Evolutionary conservation across 2,113 vertebrate genomes (phyloP), one percentile per base, ranked within the genome.

Genomic region (Egretta garzetta): DNA sequence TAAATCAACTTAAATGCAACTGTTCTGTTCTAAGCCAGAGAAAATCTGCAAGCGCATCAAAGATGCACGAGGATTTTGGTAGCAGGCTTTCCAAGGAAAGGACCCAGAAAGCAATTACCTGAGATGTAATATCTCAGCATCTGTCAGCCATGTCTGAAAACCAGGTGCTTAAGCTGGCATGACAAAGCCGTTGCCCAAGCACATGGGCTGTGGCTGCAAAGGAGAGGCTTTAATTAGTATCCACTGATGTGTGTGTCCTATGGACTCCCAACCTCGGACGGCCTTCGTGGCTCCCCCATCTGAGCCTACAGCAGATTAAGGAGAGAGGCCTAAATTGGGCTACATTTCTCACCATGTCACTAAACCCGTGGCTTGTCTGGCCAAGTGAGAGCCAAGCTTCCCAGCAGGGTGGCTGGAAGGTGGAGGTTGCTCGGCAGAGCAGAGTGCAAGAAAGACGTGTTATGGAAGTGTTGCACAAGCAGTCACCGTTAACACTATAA

Each of bases 1-100:
- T 77, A 95, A 93, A 89, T 75, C 49, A 50, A 77, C 94, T 92
- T 93, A 88, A 90, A 93, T 82, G 27, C 60, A 87, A 56, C 81
- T 85, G 22, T 83, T 93, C 76, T 33, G 16, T 86, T 96, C 39
- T 56, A 77, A 93, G 47, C 59, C 60, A 80, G 81, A 90, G 77
- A 93, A 95, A 94, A 95, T 80, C 39, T 0, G 0, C 45, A 59
- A 91, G 56, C 2, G 3, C 47, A 55, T 66, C 56, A 27, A 92
- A 93, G 64, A 39, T 3, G 0, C 0, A 0, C 1, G 4, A 80
- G 35, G 75, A 73, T 88, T 96, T 95, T 64, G 49, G 43, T 74
- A 59, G 35, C 32, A 87, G 76, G 35, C 35, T 88, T 93, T 80
- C 86, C 76, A 64, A 53, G 30, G 74, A 85, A 85, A 52, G 53